Evolutionary conservation across 2,888 invertebrate species (phyloP), one percentile per base, ranked within the genome.

Genomic region (Mimumesa dahlbomi): DNA sequence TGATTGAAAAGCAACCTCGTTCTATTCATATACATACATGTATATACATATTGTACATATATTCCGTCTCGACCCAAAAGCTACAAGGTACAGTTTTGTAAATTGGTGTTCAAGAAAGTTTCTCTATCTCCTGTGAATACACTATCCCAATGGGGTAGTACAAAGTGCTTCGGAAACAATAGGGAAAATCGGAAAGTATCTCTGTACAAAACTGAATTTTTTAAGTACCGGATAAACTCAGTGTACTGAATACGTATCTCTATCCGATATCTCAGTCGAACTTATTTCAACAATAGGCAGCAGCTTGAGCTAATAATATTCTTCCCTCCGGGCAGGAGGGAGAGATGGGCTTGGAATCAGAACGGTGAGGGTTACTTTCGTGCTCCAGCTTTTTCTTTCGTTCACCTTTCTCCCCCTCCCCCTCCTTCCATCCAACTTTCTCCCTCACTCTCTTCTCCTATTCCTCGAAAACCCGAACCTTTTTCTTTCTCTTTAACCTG

Each of bases 221-320:
- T 21, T 36, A 52, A 64, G 38, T 34, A 31, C 14, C 29, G 22
- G 50, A 64, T 58, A 43, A 62, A 64, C 19, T 6, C 45, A 11
- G 29, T 40, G 38, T 42, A 58, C 22, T 11, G 45, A 34, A 29
- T 19, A 18, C 61, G 43, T 29, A 56, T 79, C 73, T 68, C 61
- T 65, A 69, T 67, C 62, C 52, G 58, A 59, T 69, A 77, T 76
- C 73, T 74, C 75, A 67, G 74, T 64, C 52, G 67, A 79, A 79
- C 80, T 85, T 84, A 82, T 83, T 84, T 79, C 83, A 81, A 85
- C 84, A 85, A 86, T 83, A 84, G 82, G 79, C 80, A 63, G 83
- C 85, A 85, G 84, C 83, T 87, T 83, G 84, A 83, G 83, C 85
- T 86, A 87, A 87, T 88, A 87, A 88, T 85, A 87, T 88, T 85